A percentile compares a stretch with the other conserved stretches of the same genome.
phyloP scores from a whole-genome alignment of 1,140 invertebrate genomes.

The Drosophila sturtevanti region DNA sequence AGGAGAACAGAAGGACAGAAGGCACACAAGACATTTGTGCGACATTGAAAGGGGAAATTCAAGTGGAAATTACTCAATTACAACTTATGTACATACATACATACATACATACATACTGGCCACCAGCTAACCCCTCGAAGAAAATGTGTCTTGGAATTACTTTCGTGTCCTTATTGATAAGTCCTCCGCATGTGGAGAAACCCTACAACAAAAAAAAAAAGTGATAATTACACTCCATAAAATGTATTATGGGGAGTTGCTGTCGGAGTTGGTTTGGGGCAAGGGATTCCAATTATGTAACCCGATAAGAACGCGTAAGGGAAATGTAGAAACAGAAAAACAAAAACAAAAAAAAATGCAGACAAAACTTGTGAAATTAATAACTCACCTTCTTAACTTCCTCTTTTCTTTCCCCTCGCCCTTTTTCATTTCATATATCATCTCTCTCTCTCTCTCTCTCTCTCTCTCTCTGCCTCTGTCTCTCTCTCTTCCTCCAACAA shows the following conservation, averaged over 20 bases:
- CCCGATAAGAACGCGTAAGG: conserved; percentile 52
- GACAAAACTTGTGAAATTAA: conserved; percentile 76
- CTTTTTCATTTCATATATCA: no score
- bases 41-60: conserved; percentile 78
- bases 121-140: conserved; percentile 19
- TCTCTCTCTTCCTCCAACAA: background rate
- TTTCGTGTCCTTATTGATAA: conserved; percentile 43
- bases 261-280: background rate
- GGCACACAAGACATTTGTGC: background rate
- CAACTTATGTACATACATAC: conserved; percentile 25
- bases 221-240: conserved; percentile 73
- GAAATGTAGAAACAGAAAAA: conserved; percentile 12
- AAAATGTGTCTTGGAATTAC: conserved; percentile 13
- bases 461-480: background rate
- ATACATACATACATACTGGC: no score
- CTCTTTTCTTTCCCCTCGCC: background rate
- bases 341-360: conserved; percentile 36
- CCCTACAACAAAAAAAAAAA: conserved; percentile 58
- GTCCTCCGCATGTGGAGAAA: conserved; percentile 48
- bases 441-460: background rate
- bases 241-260: conserved; percentile 26
- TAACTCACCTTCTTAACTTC: conserved; percentile 45
- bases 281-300: conserved; percentile 65
- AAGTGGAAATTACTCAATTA: conserved; percentile 82
- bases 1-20: conserved; percentile 50